Percentiles rank a stretch among this genome's conserved stretches.
Evolutionary conservation across 2,888 invertebrate species (phyloP).

Genomic region (Isotomurus palustris): DNA sequence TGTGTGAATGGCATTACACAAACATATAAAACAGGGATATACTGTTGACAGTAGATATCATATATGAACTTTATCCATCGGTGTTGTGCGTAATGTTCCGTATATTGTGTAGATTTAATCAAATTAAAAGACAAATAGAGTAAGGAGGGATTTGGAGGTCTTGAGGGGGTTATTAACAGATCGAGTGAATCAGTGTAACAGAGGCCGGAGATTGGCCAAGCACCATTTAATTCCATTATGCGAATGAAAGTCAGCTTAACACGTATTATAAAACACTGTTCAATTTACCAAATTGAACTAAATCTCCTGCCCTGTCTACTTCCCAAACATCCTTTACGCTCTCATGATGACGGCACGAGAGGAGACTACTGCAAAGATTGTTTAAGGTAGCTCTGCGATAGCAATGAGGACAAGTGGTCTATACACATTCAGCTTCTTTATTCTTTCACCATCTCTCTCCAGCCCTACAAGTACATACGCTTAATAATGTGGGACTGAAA

Average conservation of each 20-base stretch:
- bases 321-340: background rate
- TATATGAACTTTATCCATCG: too few species aligned
- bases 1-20: too few species aligned
- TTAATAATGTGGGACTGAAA: too few species aligned
- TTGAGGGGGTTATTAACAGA: constrained; percentile 45
- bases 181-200: constrained; percentile 43
- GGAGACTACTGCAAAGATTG: too few species aligned
- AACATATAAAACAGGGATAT: too few species aligned
- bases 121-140: constrained; percentile 46
- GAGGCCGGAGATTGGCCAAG: constrained; percentile 45
- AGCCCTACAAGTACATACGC: too few species aligned
- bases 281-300: constrained; percentile 47
- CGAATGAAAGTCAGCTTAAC: constrained; percentile 47
- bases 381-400: too few species aligned
- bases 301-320: constrained; percentile 22
- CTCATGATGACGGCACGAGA: background rate
- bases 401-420: too few species aligned
- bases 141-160: constrained; percentile 46
- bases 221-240: constrained; percentile 47
- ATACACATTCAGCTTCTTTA: too few species aligned
- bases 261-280: constrained; percentile 47
- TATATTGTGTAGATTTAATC: constrained; percentile 41
- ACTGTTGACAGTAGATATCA: too few species aligned
- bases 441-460: too few species aligned
- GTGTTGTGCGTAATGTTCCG: too few species aligned